Conservation (phyloP, 2,888 invertebrate species). For the Macrophya alboannulata region DNA sequence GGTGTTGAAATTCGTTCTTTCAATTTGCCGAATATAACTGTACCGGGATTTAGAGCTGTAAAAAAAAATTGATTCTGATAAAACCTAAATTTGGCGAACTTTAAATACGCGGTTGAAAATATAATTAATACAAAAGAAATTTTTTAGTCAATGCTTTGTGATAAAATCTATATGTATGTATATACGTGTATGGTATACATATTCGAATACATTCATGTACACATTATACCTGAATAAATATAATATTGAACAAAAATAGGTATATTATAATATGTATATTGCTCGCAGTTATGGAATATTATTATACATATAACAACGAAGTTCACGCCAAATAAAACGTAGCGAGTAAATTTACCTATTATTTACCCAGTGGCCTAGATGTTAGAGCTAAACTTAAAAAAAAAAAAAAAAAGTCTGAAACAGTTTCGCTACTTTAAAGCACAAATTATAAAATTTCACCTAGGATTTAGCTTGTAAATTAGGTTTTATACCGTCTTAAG, state of each 20-base stretch:
- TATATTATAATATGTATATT: conserved; percentile 26
- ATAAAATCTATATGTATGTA: conserved; percentile 49
- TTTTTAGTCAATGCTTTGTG: conserved; percentile 66
- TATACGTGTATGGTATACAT: conserved; percentile 37
- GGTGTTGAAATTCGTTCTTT: not conserved
- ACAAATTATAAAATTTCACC: conserved; percentile 54
- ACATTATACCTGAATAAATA: conserved; percentile 55
- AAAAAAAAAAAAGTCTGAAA: conserved; percentile 53
- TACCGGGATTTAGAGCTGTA: not conserved
- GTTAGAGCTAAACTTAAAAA: conserved; percentile 47
- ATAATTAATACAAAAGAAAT: conserved; percentile 36
- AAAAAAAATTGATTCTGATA: not conserved
- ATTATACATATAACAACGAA: conserved; percentile 68
- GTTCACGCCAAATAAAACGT: conserved; percentile 64
- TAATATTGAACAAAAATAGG: conserved; percentile 56
- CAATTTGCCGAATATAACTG: not conserved
- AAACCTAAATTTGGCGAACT: conserved; percentile 36
- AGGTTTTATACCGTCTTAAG: conserved; percentile 70
- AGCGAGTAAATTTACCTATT: conserved; percentile 61
- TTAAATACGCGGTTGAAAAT: conserved; percentile 27
- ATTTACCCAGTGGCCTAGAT: conserved; percentile 67
- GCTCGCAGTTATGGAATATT: conserved; percentile 56
- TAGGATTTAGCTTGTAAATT: conserved; percentile 63
- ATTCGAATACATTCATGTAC: conserved; percentile 39
- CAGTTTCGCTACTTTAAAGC: conserved; percentile 60